Conservation (phyloP, 2,113 vertebrate species). For the Oriolus oriolus region DNA sequence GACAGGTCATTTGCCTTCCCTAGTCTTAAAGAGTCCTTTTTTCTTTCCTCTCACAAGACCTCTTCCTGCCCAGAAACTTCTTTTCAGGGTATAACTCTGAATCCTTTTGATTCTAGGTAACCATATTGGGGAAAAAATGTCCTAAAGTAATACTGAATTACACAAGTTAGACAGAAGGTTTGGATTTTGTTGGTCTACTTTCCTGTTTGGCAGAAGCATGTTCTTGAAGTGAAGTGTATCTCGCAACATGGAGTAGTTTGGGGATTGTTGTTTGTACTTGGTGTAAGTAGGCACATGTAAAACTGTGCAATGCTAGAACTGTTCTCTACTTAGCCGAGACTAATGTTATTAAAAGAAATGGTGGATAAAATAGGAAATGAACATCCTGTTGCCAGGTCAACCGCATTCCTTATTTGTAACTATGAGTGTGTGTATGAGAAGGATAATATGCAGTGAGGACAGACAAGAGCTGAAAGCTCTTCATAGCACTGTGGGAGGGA, state of each 20-base stretch:
- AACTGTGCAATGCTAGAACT: not conserved
- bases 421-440: not conserved
- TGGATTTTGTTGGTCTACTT: not conserved
- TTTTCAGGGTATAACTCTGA: not conserved
- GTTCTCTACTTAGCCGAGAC: not conserved
- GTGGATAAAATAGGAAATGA: conserved; percentile 34
- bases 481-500: not conserved
- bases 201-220: not conserved
- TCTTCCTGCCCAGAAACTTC: not conserved
- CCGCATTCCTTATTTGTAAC: conserved; percentile 19
- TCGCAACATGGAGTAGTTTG: not conserved
- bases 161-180: not conserved
- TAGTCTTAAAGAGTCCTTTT: not conserved
- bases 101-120: not conserved
- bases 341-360: conserved; percentile 47
- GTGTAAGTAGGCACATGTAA: not conserved
- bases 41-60: not conserved
- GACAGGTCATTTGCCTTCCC: not conserved
- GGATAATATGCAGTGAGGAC: not conserved
- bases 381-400: conserved; percentile 49
- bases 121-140: fast-evolving
- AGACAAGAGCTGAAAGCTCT: not conserved
- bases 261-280: not conserved
- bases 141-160: not conserved
- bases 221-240: not conserved